These are phyloP conservation scores for Archips xylosteana DNA, from an alignment of 2,888 invertebrate genomes.

Conservation along the genomic window DNA sequence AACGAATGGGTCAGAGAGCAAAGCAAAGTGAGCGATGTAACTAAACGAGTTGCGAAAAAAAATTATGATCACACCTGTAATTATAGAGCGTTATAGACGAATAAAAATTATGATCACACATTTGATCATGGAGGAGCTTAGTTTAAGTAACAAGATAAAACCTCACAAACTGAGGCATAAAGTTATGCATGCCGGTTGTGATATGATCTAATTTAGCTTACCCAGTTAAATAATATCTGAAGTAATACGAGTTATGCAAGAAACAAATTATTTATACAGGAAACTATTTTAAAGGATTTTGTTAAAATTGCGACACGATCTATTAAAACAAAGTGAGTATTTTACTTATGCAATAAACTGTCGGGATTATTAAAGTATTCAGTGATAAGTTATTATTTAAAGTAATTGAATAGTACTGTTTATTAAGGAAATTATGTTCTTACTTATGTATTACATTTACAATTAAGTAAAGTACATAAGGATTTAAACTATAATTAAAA, in stretches of 20 bases:
- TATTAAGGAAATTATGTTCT: too few species aligned
- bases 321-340: background rate
- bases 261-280: slow-evolving; percentile 11
- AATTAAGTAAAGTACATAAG: too few species aligned
- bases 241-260: slow-evolving; percentile 11
- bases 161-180: background rate
- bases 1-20: too few species aligned
- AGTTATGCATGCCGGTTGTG: background rate
- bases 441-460: too few species aligned
- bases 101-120: too few species aligned
- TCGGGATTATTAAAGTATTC: background rate
- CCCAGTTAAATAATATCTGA: slow-evolving; percentile 2
- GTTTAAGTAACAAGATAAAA: background rate
- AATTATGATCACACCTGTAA: too few species aligned
- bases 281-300: slow-evolving; percentile 6
- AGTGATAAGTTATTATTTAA: background rate
- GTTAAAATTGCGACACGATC: background rate
- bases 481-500: too few species aligned
- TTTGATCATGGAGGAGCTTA: too few species aligned
- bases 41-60: too few species aligned
- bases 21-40: too few species aligned
- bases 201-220: slow-evolving; percentile 1
- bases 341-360: slow-evolving; percentile 1
- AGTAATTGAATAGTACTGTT: background rate
- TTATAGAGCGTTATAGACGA: too few species aligned